Evolutionary conservation across 2,888 invertebrate genomes (phyloP).

Genomic region (Acrobasis repandana): DNA sequence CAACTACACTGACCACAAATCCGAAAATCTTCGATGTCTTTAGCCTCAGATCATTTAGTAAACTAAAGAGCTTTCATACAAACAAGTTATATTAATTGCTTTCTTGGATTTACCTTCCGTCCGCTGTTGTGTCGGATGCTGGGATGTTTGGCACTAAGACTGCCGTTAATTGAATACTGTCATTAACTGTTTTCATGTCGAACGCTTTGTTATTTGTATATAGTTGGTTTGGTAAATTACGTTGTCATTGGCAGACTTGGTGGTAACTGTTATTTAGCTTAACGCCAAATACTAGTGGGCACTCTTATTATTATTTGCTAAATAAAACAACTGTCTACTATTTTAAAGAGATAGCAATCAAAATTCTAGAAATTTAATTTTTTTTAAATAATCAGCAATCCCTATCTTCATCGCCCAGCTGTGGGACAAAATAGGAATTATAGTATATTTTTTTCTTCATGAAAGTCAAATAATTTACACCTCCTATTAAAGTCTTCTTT

Average conservation of each 20-base stretch:
- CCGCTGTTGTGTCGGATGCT: slow-evolving; percentile 11
- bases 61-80: slow-evolving; percentile 43
- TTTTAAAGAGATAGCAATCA: no score
- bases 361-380: no score
- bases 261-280: background rate
- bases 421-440: no score
- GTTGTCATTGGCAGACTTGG: background rate
- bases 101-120: slow-evolving; percentile 33
- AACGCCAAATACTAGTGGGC: background rate
- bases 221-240: background rate
- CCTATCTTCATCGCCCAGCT: no score
- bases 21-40: background rate
- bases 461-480: no score
- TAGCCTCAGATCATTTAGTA: background rate
- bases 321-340: no score
- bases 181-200: slow-evolving; percentile 30
- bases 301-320: no score
- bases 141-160: slow-evolving; percentile 30
- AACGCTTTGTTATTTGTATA: background rate
- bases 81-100: slow-evolving; percentile 59
- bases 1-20: no score
- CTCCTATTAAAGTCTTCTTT: no score
- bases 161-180: slow-evolving; percentile 42
- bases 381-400: no score
- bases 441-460: no score